These are phyloP conservation scores for Procavia capensis DNA, from an alignment of 2,113 vertebrate species.

Conservation along the genomic window DNA sequence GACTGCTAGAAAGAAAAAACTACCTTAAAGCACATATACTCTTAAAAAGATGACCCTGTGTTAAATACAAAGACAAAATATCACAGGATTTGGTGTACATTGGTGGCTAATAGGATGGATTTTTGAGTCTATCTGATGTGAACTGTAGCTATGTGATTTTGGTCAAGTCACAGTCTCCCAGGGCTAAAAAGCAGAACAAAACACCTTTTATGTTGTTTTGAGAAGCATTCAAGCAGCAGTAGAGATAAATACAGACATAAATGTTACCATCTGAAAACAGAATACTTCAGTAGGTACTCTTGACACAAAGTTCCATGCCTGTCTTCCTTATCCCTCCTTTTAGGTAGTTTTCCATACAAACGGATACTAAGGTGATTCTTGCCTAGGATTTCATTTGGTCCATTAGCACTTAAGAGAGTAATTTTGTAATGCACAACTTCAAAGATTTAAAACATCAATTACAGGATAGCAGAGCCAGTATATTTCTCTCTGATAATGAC, in stretches of 20 bases:
- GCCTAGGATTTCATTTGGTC: not conserved
- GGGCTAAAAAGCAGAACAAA: not conserved
- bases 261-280: not conserved
- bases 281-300: not conserved
- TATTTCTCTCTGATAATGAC: not conserved
- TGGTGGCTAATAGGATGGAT: not conserved
- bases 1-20: not conserved
- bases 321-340: not conserved
- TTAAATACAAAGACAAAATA: not conserved
- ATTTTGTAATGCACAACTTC: not conserved
- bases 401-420: not conserved
- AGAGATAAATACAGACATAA: not conserved
- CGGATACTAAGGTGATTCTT: not conserved
- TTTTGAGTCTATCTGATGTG: not conserved
- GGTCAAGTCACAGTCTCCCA: not conserved
- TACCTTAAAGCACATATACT: not conserved
- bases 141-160: not conserved
- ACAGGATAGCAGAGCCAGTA: not conserved
- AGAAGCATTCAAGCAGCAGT: not conserved
- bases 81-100: not conserved
- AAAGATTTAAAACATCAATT: not conserved
- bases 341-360: not conserved
- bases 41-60: not conserved
- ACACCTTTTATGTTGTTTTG: not conserved
- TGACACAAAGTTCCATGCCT: not conserved